Base-by-base conservation (phyloP, 2,113 vertebrate genomes). In the Ifrita kowaldi region DNA sequence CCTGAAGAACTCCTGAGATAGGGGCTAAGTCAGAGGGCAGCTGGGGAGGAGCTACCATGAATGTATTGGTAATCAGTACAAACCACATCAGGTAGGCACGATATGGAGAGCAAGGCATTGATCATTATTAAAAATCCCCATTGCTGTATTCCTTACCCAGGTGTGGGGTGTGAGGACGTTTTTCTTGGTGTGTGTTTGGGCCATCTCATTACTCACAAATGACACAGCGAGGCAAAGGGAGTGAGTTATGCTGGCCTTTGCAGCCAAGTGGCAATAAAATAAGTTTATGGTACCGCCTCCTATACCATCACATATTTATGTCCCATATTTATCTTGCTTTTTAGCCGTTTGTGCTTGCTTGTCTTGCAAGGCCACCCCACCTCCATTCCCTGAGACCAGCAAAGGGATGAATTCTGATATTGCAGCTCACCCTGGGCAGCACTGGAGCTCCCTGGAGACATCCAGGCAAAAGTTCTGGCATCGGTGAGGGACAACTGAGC, bases 221-320 rank as follows among this genome's bases (percentile, higher is more conserved):
- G 92, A 75, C 86, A 93, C 86, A 84, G 52, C 0, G 1, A 86
- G 83, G 85, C 16, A 4, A 84, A 92, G 62, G 32, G n/a, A 87
- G 49, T 94, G 96, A 96, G 63, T 96, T 93, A 97, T 93, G 90
- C 20, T 79, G 62, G 88, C 89, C 92, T 96, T 93, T 93, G 88
- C 80, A 94, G 96, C 82, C 73, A 89, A 89, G 86, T 90, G 73
- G 90, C 69, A 87, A 96, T 97, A 97, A 97, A 96, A 50, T 53
- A 93, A 92, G 95, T 93, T 97, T 93, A 97, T 81, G 37, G 86
- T 39, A 84, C 88, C 37, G 1, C 95, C 96, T 97, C 83, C 92
- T 89, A 49, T 65, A 84, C 86, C 44, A 26, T 84, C 94, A 68
- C 73, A 37, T 93, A 90, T 97, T 96, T 96, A 95, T 96, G 69